Conservation (phyloP, 2,888 invertebrate genomes). For the Teleiodes luculella region DNA sequence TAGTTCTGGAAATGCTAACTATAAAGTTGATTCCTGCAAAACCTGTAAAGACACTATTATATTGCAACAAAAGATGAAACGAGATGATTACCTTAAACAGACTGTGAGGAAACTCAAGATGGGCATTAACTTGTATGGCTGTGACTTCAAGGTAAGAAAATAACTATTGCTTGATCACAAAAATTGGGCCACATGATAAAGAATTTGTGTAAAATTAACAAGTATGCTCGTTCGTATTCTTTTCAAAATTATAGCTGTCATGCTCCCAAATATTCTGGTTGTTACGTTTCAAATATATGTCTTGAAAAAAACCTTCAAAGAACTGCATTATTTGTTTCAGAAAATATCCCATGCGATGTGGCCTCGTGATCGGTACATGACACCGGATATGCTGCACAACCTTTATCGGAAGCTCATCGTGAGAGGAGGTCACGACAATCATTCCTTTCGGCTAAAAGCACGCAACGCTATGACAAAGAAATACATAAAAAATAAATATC, state of each 20-base stretch:
- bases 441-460: background rate
- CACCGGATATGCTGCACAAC: constrained; percentile 56
- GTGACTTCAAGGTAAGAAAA: constrained; percentile 63
- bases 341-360: constrained; percentile 64
- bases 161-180: too few species aligned
- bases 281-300: too few species aligned
- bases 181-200: too few species aligned
- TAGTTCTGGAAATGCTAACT: constrained; percentile 23
- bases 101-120: constrained; percentile 62
- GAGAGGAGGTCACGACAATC: constrained; percentile 37
- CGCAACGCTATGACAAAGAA: background rate
- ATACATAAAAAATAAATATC: background rate
- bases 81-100: constrained; percentile 45
- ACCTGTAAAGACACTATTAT: constrained; percentile 56
- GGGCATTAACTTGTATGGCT: constrained; percentile 69
- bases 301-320: too few species aligned
- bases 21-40: constrained; percentile 37
- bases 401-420: constrained; percentile 61
- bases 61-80: constrained; percentile 46
- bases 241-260: too few species aligned
- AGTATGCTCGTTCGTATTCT: too few species aligned
- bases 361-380: constrained; percentile 61
- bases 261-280: too few species aligned
- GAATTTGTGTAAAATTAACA: too few species aligned
- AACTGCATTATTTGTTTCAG: constrained; percentile 42